Base-by-base conservation (phyloP, 2,888 invertebrate species). In the Augochlorella aurata region DNA sequence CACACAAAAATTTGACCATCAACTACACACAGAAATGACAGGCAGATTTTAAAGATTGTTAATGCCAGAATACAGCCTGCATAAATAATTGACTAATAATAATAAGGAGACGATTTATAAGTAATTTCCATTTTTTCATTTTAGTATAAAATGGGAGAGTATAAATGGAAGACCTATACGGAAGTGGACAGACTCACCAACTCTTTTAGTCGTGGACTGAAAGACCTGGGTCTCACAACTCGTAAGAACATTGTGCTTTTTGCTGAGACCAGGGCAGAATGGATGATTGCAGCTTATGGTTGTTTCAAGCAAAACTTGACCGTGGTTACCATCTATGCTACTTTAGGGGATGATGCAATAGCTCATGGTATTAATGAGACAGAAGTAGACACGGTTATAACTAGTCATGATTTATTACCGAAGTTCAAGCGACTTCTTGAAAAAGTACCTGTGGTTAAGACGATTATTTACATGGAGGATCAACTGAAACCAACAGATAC, bases 301-400 rank as follows among this genome's bases (percentile, higher is more conserved):
- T 97, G 98, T 94, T 98, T 99, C 95, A 98, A 98, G 93, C 97
- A 97, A 94, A 98, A 97, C 85, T 84, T 94, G 89, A 84, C 95
- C 95, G 97, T 99, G 92, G 99, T 99, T 3, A 99, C 99, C 0
- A 97, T 99, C 89, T 99, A 99, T 94, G 98, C 99, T 1, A 99
- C 99, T 0, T 95, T 99, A 18, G 99, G 99, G 52, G 98, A 99
- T 92, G 99, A 99, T 10, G 99, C 99, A 2, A 97, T 99, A 83
- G 96, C 97, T 9, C 99, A 99, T 94, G 99, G 99, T 89, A 97
- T 99, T 92, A 98, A 98, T 93, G 99, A 99, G 95, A 98, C 99
- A 0, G 98, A 99, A 93, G 98, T 98, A 0, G 96, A 97, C 67
- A 97, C 97, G 12, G 97, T 99, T 54, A 97, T 99, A 92, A 99